These are phyloP conservation scores for Hyposoter didymator DNA, from an alignment of 2,888 invertebrate genomes.

Conservation along the genomic window DNA sequence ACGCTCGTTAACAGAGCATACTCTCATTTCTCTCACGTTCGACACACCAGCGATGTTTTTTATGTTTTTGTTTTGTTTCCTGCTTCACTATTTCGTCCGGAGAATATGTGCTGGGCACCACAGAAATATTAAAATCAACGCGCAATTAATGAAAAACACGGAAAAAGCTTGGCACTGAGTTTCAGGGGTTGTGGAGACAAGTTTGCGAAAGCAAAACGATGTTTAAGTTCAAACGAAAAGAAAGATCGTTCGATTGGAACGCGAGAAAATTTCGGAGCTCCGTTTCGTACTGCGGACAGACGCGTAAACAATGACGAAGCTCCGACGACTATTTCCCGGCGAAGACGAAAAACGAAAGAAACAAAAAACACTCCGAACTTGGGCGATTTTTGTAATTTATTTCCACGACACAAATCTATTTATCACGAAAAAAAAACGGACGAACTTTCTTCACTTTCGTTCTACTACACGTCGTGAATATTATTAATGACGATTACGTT, in stretches of 20 bases:
- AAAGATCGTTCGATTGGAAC: conserved; percentile 29
- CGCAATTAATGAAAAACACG: background rate
- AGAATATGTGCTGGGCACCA: background rate
- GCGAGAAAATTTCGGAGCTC: conserved; percentile 8
- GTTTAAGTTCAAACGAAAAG: conserved; percentile 2
- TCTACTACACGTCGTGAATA: background rate
- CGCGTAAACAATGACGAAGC: conserved; percentile 68
- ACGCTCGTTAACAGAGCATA: conserved; percentile 63
- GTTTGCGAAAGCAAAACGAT: background rate
- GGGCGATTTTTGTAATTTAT: conserved; percentile 7
- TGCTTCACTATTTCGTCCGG: background rate
- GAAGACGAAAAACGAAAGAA: background rate
- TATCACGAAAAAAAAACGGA: conserved; percentile 8
- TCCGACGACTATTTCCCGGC: conserved; percentile 7
- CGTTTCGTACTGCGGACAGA: conserved; percentile 32
- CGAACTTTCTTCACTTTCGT: conserved; percentile 1
- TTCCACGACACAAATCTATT: conserved; percentile 6
- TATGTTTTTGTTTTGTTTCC: conserved; percentile 2
- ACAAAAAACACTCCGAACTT: conserved; percentile 8
- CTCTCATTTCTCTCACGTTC: conserved; percentile 13
- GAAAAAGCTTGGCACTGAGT: conserved; percentile 19
- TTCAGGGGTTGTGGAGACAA: background rate
- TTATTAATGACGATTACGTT: background rate
- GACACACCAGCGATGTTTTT: background rate
- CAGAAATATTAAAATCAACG: background rate